Evolutionary conservation across 2,888 invertebrate genomes (phyloP), one percentile per base, ranked within the genome.

Genomic region (Melieria omissa): DNA sequence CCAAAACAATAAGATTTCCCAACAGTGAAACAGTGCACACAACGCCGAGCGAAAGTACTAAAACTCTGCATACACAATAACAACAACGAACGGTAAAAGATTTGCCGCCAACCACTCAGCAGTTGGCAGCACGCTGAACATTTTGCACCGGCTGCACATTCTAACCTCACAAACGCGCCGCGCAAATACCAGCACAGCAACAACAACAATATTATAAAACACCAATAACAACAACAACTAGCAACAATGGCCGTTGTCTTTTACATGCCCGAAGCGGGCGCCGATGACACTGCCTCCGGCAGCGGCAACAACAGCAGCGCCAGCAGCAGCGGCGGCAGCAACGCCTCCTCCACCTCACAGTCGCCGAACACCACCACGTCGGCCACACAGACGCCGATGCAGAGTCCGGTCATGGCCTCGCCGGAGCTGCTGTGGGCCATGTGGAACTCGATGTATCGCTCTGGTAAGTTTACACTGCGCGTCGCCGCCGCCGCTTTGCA

Each of bases 221-320:
- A 70, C 64, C 70, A 70, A 73, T 45, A 42, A 72, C 52, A 71
- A 66, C 71, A 66, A 58, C 65, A 45, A 52, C 54, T 57, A 54
- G 41, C 58, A 62, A 62, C 76, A 78, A 87, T 87, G 87, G 87
- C 87, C 80, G 86, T 86, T 84, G 86, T 86, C 80, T 87, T 87
- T 80, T 85, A 85, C 81, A 81, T 86, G 82, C 87, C 87, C 78
- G 86, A 86, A 80, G 86, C 82, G 78, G 85, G 83, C 78, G 79
- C 81, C 78, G 86, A 86, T 80, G 84, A 83, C 75, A 79, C 77
- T 66, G 81, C 81, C 79, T 80, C 85, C 66, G 75, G 77, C 74
- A 74, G 74, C 73, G 76, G 75, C 74, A 74, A 75, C 77, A 67
- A 75, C 73, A 74, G 75, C 77, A 67, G 74, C 73, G 76, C 77